Evolutionary conservation across 2,797 vertebrate species (phyloP).

Genomic region (Chrosomus eos): DNA sequence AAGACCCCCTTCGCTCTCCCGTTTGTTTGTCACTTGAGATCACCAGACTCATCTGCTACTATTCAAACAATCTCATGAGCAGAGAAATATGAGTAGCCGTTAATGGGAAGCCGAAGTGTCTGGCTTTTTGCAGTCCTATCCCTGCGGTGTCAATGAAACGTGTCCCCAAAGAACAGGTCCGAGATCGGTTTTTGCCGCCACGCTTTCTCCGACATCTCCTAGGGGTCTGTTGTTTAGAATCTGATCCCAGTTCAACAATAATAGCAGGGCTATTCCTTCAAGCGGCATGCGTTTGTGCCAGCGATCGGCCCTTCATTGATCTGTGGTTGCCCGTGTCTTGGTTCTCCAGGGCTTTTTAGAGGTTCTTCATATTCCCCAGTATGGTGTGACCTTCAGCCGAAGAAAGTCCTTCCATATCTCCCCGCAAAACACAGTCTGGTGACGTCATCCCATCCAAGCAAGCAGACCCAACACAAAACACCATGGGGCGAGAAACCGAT

Average conservation of each 20-base stretch:
- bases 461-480: constrained; percentile 63
- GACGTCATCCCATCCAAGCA: constrained; percentile 71
- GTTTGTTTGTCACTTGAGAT: constrained; percentile 53
- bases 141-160: constrained; percentile 45
- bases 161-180: constrained; percentile 52
- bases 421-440: constrained; percentile 65
- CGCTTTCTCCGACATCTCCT: constrained; percentile 39
- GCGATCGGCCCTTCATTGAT: constrained; percentile 74
- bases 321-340: constrained; percentile 67
- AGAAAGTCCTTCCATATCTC: constrained; percentile 59
- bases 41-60: constrained; percentile 50
- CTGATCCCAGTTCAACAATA: constrained; percentile 63
- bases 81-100: constrained; percentile 56
- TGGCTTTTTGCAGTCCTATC: constrained; percentile 49
- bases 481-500: constrained; percentile 61
- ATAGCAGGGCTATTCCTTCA: constrained; percentile 61
- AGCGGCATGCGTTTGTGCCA: constrained; percentile 62
- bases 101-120: constrained; percentile 62
- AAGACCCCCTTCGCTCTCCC: constrained; percentile 40
- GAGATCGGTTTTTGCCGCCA: constrained; percentile 43
- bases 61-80: constrained; percentile 45
- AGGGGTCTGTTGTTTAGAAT: constrained; percentile 51
- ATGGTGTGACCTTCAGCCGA: constrained; percentile 78
- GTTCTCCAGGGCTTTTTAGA: constrained; percentile 66
- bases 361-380: constrained; percentile 63